Conservation (phyloP, 2,888 invertebrate species). For the Oscheius onirici region DNA sequence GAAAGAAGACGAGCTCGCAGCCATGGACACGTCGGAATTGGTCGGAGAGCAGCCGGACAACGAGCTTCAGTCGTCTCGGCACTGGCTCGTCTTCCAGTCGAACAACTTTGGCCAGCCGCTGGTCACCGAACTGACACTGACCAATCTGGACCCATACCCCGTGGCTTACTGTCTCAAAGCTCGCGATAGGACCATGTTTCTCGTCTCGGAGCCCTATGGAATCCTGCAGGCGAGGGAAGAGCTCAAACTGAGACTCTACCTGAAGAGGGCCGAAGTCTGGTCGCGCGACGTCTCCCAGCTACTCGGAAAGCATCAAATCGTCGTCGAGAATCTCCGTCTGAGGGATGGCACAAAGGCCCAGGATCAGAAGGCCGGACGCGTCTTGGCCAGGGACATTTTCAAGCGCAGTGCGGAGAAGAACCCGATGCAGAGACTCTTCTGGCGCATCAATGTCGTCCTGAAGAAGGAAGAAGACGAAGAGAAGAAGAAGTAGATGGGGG, state of each 20-base stretch:
- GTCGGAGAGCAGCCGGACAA: neutral
- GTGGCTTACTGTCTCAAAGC: conserved; percentile 1
- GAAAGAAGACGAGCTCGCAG: too few species aligned
- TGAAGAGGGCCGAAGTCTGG: neutral
- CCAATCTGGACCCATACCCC: neutral
- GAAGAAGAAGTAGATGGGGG: too few species aligned
- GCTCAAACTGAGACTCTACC: neutral
- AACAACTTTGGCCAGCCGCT: neutral
- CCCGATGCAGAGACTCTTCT: conserved; percentile 1
- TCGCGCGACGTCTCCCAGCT: neutral
- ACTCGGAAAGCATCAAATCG: neutral
- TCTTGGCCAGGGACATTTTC: neutral
- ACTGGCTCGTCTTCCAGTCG: neutral
- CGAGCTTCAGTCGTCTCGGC: neutral
- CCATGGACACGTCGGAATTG: too few species aligned
- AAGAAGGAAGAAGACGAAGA: neutral
- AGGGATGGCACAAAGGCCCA: neutral
- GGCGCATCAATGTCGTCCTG: neutral
- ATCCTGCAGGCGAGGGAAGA: neutral
- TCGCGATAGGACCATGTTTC: neutral
- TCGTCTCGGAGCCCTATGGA: neutral
- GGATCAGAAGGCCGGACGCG: neutral
- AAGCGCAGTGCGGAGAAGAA: neutral
- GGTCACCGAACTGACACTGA: neutral
- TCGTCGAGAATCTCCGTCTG: conserved; percentile 2